Evolutionary conservation across 2,113 vertebrate genomes (phyloP), one percentile per base, ranked within the genome.

Genomic region (Dicentrarchus labrax): DNA sequence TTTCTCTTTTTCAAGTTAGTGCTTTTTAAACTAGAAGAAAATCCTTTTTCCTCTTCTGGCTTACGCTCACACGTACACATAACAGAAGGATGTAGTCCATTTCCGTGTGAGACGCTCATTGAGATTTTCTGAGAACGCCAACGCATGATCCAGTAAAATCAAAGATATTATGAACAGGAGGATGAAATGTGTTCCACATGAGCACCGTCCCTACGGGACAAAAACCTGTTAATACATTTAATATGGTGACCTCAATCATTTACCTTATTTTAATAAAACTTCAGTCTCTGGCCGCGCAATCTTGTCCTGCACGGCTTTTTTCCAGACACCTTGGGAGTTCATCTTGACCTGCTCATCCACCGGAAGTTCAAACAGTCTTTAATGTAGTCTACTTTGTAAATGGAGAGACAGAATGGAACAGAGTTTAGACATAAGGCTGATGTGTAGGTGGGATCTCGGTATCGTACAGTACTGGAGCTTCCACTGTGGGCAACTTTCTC

Each of bases 111-210:
- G 75, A 77, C 74, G 48, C 78, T 71, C 78, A 72, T 87, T 78
- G 78, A 77, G 56, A 51, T 57, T 47, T 30, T 79, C 69, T 78
- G 83, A 90, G 80, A 83, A 75, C 68, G 50, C 82, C 80, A 79
- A 73, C 43, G 30, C 48, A 10, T 62, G 47, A 67, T 91, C 88
- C 92, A 92, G 65, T 81, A 85, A 92, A 91, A 90, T 86, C 83
- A 86, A 91, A 87, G 87, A 89, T 80, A 86, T 89, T 84, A 91
- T 82, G 67, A 89, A 91, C 76, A 86, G 53, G 62, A 73, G 62
- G 70, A 81, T 84, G 59, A 83, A 93, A 95, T 94, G 19, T 80
- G 87, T 92, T 92, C 91, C 92, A 93, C 89, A 93, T 95, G 93
- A 92, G 86, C 85, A 56, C 43, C 71, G 66, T 85, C 78, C 78